Percentiles rank a stretch among this genome's conserved stretches.
These are phyloP conservation scores for Phylloscopus collybita DNA, from an alignment of 2,797 vertebrate species.

Conservation along the genomic window DNA sequence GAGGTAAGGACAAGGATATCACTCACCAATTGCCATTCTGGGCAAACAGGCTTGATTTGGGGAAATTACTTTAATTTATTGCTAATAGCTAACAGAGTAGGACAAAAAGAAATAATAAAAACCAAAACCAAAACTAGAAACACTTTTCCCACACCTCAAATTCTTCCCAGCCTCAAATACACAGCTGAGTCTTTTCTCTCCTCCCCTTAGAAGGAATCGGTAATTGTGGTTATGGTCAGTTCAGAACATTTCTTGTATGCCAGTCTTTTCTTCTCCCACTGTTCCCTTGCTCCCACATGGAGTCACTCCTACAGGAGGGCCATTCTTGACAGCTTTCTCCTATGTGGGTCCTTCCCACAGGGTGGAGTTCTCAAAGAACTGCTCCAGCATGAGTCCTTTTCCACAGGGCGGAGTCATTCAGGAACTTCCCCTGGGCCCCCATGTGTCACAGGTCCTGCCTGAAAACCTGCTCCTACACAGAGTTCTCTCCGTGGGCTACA, in stretches of 20 bases:
- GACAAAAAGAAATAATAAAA: not conserved
- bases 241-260: not conserved
- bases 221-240: not conserved
- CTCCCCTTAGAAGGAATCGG: fast-evolving
- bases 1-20: not conserved
- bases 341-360: fast-evolving
- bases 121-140: not conserved
- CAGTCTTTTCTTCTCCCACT: not conserved
- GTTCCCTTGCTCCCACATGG: not conserved
- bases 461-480: not conserved
- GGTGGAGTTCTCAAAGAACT: not conserved
- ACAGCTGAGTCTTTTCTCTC: not conserved
- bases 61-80: not conserved
- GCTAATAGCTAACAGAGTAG: not conserved
- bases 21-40: not conserved
- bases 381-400: not conserved
- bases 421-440: fast-evolving
- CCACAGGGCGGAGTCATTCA: not conserved
- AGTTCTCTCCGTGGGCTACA: not conserved
- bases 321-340: not conserved
- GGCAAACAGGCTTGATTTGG: not conserved
- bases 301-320: not conserved
- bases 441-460: not conserved
- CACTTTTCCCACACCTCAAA: not conserved
- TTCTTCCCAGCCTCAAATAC: not conserved